A percentile compares a stretch with the other conserved stretches of the same genome.
Evolutionary conservation across 2,113 vertebrate genomes (phyloP).

Genomic region (Ondatra zibethicus): DNA sequence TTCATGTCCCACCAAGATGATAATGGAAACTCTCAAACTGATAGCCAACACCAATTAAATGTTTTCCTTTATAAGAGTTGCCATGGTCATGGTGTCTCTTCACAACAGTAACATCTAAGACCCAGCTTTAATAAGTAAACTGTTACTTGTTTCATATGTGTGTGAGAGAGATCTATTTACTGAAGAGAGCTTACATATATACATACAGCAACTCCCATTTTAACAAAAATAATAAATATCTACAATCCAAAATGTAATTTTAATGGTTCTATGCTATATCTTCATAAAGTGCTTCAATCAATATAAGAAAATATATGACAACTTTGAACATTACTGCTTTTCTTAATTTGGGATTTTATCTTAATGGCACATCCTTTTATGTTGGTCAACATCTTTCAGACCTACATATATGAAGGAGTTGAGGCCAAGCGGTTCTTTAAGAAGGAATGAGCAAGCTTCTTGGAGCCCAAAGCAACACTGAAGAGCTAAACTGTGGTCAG

Average conservation of each 20-base stretch:
- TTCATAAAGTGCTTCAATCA: background rate
- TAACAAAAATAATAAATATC: background rate
- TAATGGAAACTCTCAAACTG: background rate
- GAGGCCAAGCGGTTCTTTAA: constrained; percentile 96
- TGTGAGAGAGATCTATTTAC: background rate
- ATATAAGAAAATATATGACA: background rate
- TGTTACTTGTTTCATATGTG: background rate
- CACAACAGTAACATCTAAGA: background rate
- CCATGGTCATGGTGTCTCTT: background rate
- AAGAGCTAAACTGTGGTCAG: background rate
- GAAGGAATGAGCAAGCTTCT: constrained; percentile 82
- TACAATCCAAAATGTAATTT: background rate
- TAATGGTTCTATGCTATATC: background rate
- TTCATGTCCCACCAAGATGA: background rate
- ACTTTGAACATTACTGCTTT: background rate
- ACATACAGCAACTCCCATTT: background rate
- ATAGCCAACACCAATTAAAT: background rate
- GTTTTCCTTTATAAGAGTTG: background rate
- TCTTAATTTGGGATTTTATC: background rate
- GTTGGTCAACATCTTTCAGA: constrained; percentile 86
- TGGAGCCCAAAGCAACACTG: background rate
- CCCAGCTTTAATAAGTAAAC: background rate
- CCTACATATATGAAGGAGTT: constrained; percentile 92
- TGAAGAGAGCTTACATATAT: background rate
- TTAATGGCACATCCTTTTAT: constrained; percentile 33